Base-by-base conservation (phyloP, 2,888 invertebrate genomes). In the Coleophora deauratella region DNA sequence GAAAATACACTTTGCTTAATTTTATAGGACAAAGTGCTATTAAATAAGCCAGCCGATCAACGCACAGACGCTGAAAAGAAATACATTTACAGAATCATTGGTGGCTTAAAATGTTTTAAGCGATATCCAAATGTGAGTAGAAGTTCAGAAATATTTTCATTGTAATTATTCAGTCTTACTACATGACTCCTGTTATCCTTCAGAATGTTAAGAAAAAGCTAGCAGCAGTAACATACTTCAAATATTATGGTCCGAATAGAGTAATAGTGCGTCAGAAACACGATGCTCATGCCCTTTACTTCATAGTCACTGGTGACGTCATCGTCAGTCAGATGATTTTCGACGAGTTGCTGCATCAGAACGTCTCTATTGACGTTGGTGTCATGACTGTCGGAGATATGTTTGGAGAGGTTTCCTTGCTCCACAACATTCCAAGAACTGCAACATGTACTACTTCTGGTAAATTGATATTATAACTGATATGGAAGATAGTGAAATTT, bases 391-490 rank as follows among this genome's bases (percentile, higher is more conserved):
- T 85, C 0, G 91, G 91, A 0, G 88, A 88, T 39, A 88, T 88
- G 81, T 91, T 91, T 52, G 92, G 91, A 0, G 91, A 91, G 67
- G 87, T 90, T 9, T 89, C 90, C 0, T 63, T 91, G 28, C 61
- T 91, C 38, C 89, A 91, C 51, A 82, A 84, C 27, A 86, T 89
- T 35, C 82, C 82, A 3, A 81, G 91, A 58, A 87, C 88, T 9
- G 89, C 89, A 13, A 91, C 91, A 1, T 86, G 88, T 44, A 85
- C 85, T 6, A 89, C 89, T 27, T 56, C 62, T 41, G 86, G 89
- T 89, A 51, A 74, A 69, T 54, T n/a, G n/a, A n/a, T n/a, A n/a
- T n/a, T n/a, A n/a, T n/a, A n/a, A n/a, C n/a, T n/a, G n/a, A 9
- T 6, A 28, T n/a, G 28, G 28, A 6, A 28, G 28, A 28, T 28